phyloP scores from a whole-genome alignment of 37 sponge, comb jelly and placozoan species.

The Spongilla lacustris region DNA sequence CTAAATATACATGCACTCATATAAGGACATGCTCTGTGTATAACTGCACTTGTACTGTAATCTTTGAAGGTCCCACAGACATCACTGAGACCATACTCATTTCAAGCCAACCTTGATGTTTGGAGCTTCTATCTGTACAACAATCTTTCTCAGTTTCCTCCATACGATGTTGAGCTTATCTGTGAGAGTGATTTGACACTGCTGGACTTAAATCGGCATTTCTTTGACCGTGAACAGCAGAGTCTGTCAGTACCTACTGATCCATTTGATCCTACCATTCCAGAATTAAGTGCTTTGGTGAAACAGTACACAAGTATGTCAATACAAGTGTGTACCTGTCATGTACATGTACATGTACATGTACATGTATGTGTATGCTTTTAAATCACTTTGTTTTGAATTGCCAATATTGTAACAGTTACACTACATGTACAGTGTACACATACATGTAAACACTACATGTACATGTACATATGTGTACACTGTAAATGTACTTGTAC shows the following conservation, averaged over 20 bases:
- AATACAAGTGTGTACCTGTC: background rate
- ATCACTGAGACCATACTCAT: constrained; percentile 68
- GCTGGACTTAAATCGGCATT: constrained; percentile 59
- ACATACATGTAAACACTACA: background rate
- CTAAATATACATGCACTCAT: background rate
- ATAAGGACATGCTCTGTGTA: too few relatives aligned
- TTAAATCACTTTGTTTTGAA: too few relatives aligned
- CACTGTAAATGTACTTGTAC: background rate
- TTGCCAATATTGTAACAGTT: background rate
- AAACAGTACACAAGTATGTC: constrained; percentile 56
- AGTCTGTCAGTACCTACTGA: background rate
- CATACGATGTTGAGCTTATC: constrained; percentile 79
- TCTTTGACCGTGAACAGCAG: constrained; percentile 54
- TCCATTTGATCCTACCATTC: constrained; percentile 17
- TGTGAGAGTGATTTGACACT: constrained; percentile 61
- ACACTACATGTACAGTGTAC: background rate
- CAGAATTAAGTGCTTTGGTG: constrained; percentile 47
- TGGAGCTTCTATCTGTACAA: constrained; percentile 79
- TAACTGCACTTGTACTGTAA: too few relatives aligned
- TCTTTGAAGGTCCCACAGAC: background rate
- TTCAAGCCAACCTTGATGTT: constrained; percentile 74
- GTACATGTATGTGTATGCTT: background rate
- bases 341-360: background rate
- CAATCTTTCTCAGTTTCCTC: constrained; percentile 57
- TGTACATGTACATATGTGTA: background rate